phyloP scores from a whole-genome alignment of 1,140 invertebrate species.

The Euura saliciscinereae region DNA sequence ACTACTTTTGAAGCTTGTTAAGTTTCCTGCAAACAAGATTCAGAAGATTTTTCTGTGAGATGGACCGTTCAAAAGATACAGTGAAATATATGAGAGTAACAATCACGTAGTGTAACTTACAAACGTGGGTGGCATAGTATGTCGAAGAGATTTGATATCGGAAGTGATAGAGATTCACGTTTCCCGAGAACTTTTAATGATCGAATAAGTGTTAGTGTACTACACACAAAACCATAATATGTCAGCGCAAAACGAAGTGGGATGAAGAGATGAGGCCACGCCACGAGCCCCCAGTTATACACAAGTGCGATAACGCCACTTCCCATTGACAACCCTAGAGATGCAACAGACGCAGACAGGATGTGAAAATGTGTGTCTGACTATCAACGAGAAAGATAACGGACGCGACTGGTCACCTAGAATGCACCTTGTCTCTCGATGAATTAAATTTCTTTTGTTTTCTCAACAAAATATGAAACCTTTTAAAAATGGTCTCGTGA shows the following conservation, averaged over 20 bases:
- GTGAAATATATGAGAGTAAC: too few species aligned
- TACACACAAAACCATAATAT: too few species aligned
- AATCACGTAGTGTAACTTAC: not conserved
- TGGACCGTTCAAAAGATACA: too few species aligned
- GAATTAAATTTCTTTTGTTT: not conserved
- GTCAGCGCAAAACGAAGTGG: too few species aligned
- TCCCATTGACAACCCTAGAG: constrained; percentile 46
- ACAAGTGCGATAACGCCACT: constrained; percentile 46
- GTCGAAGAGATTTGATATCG: not conserved
- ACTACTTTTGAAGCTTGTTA: too few species aligned
- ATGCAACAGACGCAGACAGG: not conserved
- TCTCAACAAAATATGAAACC: too few species aligned
- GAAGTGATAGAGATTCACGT: not conserved
- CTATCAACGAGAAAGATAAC: not conserved
- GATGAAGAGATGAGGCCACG: constrained; percentile 25
- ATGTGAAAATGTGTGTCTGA: not conserved
- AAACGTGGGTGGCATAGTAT: not conserved
- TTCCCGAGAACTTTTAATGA: not conserved
- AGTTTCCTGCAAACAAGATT: too few species aligned
- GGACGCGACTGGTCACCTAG: too few species aligned
- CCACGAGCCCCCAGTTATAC: constrained; percentile 26
- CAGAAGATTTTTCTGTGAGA: too few species aligned
- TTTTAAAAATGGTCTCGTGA: too few species aligned
- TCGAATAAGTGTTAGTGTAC: not conserved
- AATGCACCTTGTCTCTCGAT: not conserved